Evolutionary conservation across 2,888 invertebrate species (phyloP), one percentile per base, ranked within the genome.

Genomic region (Agrilus mali): DNA sequence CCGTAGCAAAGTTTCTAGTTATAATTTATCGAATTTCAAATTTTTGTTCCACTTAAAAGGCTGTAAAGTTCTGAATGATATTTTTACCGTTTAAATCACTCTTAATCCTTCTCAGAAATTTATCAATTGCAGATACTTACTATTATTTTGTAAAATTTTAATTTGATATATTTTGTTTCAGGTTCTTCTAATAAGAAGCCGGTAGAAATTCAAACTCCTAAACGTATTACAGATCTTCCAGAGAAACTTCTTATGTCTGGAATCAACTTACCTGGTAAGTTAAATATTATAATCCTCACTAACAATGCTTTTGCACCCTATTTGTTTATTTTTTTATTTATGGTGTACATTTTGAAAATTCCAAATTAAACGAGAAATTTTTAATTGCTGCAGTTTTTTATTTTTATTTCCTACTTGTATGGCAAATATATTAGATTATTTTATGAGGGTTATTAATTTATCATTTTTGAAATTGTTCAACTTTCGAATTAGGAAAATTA

Each of bases 261-360:
- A 55, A 75, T 82, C 57, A 75, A 77, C 64, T 70, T 81, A 60
- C 80, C 80, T 64, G 81, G 81, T 81, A 67, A 71, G 71, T 60
- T 37, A 2, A 16, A 16, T 22, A 14, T 27, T 33, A 10, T 10
- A 27, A 27, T 27, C n/a, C n/a, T n/a, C 4, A 27, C 27, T 27
- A 27, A 27, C 10, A 2, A 27, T 10, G 27, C 27, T 4, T 10
- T 27, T 27, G 10, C 27, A 27, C 10, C 27, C 3, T 27, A 15
- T 34, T 34, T 34, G 6, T 1, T 7, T 34, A 34, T 12, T 35
- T 7, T 15, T 16, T 35, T 35, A 17, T 15, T 35, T 35, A 5
- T 20, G 20, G 16, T 35, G 15, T 16, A 8, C 10, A 34, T 10
- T 35, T 35, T 12, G 2, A 16, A 35, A 35, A 15, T 12, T 15